phyloP scores from a whole-genome alignment of 1,140 invertebrate genomes.

The Drosophila mojavensis region DNA sequence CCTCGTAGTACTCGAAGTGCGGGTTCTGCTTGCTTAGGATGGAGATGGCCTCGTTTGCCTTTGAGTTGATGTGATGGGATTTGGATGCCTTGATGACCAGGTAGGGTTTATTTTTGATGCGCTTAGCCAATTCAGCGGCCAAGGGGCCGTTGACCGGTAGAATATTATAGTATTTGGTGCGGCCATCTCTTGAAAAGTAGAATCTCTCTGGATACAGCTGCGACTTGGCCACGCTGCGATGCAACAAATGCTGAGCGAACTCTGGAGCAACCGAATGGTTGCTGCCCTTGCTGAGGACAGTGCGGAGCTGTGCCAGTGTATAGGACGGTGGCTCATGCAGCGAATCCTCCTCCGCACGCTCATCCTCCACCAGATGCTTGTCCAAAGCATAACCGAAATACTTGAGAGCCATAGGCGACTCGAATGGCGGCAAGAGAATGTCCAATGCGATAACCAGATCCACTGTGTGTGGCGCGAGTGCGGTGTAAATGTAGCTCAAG shows the following conservation, averaged over 20 bases:
- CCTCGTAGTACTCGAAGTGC: slow-evolving; percentile 86
- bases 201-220: slow-evolving; percentile 85
- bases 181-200: slow-evolving; percentile 86
- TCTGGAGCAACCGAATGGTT: slow-evolving; percentile 85
- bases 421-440: slow-evolving; percentile 83
- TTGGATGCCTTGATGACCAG: slow-evolving; percentile 61
- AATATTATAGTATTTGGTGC: slow-evolving; percentile 83
- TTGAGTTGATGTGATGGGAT: slow-evolving; percentile 26
- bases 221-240: slow-evolving; percentile 85
- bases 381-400: slow-evolving; percentile 85
- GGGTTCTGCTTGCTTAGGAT: slow-evolving; percentile 84
- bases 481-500: slow-evolving; percentile 85
- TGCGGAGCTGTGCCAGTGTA: slow-evolving; percentile 85
- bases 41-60: slow-evolving; percentile 84
- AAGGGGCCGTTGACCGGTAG: slow-evolving; percentile 26
- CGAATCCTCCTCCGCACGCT: slow-evolving; percentile 34
- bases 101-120: slow-evolving; percentile 56
- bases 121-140: slow-evolving; percentile 45
- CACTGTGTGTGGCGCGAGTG: slow-evolving; percentile 85
- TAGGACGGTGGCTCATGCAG: slow-evolving; percentile 86
- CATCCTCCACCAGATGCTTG: slow-evolving; percentile 52
- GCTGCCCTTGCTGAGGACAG: slow-evolving; percentile 84
- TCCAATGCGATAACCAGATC: slow-evolving; percentile 87
- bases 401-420: background rate
- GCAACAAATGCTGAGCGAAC: slow-evolving; percentile 85